Percentiles rank a stretch among this genome's conserved stretches.
phyloP scores from a whole-genome alignment of 92 coral and sea anemone genomes.

The Diadumene lineata region DNA sequence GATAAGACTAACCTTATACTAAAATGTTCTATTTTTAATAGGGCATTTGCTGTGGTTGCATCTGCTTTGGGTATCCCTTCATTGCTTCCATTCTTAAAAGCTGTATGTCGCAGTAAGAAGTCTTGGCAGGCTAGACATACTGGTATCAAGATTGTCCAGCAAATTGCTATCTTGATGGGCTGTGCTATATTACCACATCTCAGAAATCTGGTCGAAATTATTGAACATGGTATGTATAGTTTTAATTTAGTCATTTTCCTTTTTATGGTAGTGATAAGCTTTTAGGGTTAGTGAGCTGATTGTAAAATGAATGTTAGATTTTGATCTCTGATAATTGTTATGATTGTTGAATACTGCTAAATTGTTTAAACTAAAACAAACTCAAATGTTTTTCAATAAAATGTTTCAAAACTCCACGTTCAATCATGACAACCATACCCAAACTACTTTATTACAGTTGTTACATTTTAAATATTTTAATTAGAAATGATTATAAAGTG shows the following conservation, averaged over 20 bases:
- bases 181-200: conserved; percentile 98
- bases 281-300: too few relatives aligned
- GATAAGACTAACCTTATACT: too few relatives aligned
- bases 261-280: not conserved
- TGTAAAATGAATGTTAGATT: too few relatives aligned
- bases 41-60: conserved; percentile 99
- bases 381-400: too few relatives aligned
- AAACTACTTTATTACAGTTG: too few relatives aligned
- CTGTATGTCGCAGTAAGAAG: conserved; percentile 99
- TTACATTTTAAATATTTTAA: too few relatives aligned
- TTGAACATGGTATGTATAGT: conserved; percentile 88
- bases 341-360: too few relatives aligned
- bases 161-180: conserved; percentile 99
- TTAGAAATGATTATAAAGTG: too few relatives aligned
- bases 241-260: not conserved
- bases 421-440: too few relatives aligned
- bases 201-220: conserved; percentile 96
- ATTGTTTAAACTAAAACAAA: too few relatives aligned
- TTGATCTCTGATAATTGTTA: too few relatives aligned
- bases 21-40: conserved; percentile 14
- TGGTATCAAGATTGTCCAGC: conserved; percentile 99
- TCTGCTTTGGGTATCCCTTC: conserved; percentile 99
- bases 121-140: conserved; percentile 99
- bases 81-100: conserved; percentile 92
- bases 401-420: too few relatives aligned